Evolutionary conservation across 2,797 vertebrate species (phyloP).

Genomic region (Micropoecilia bifurca): DNA sequence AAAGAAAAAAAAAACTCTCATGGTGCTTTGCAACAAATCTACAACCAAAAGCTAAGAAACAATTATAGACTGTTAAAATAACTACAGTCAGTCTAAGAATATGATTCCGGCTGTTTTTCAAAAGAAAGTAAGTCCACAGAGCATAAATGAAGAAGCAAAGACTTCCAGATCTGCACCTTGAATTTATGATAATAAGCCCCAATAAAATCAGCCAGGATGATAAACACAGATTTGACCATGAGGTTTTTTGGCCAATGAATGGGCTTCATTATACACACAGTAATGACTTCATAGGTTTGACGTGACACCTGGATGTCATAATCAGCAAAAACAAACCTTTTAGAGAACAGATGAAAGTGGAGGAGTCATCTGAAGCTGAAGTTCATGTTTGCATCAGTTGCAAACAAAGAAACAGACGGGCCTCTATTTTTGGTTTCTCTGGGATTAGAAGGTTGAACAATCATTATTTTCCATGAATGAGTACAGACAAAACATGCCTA

Average conservation of each 20-base stretch:
- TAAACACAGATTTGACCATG: background rate
- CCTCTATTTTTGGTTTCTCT: conserved; percentile 45
- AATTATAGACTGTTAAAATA: background rate
- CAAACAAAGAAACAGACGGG: conserved; percentile 40
- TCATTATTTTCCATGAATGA: conserved; percentile 44
- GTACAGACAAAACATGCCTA: conserved; percentile 10
- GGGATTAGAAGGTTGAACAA: conserved; percentile 43
- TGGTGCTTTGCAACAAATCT: background rate
- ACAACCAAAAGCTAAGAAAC: background rate
- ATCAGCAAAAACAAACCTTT: background rate
- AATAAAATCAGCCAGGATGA: background rate
- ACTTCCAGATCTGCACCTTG: background rate
- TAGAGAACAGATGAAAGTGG: conserved; percentile 26
- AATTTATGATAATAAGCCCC: background rate
- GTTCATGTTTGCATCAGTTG: conserved; percentile 48
- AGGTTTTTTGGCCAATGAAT: background rate
- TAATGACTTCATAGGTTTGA: conserved; percentile 5
- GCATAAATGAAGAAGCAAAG: background rate
- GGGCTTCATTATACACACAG: background rate
- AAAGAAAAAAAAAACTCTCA: background rate
- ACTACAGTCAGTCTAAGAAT: background rate
- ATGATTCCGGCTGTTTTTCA: background rate
- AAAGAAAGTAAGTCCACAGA: background rate
- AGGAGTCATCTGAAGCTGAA: conserved; percentile 44
- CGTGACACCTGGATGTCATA: background rate